Base-by-base conservation (phyloP, 1,140 invertebrate genomes). In the Bilobella aurantiaca region DNA sequence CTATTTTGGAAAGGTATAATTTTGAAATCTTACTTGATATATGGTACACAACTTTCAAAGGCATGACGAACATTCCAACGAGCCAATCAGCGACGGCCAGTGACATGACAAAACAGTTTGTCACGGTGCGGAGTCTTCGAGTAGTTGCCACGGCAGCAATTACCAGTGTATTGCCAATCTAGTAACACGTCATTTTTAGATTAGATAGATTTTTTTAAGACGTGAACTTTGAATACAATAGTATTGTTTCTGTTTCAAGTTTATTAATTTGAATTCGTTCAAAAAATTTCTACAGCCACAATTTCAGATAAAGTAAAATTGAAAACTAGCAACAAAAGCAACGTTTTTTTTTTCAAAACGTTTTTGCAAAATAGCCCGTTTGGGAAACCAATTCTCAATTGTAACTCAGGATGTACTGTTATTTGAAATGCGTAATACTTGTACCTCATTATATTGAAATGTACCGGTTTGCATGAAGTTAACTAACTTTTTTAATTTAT, bases 11-110 rank as follows among this genome's bases (percentile, higher is more conserved):
- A 12, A 12, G 8, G 18, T 42, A 59, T 59, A 3, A 59, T 8
- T 21, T 57, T n/a, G n/a, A n/a, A n/a, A 57, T n/a, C 65, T 71
- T 67, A 71, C 75, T 73, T 25, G 79, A 78, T 34, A 84, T 72
- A 68, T 82, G 82, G 60, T 83, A 76, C 58, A 81, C 79, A 12
- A 96, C 90, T 63, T 90, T 90, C 56, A 93, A 89, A 14, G 93
- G 93, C 93, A 96, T 96, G 0, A 97, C 93, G 71, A 93, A 88
- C 47, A 93, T 84, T 0, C 91, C 93, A 0, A 96, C 92, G 60
- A 93, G 79, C 74, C 93, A 84, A 82, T 97, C 93, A 53, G 93
- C 91, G 0, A 89, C 86, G 0, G 93, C 92, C 73, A 96, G 78
- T 46, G 90, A 94, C 65, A 70, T 70, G 30, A 96, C 88, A 77